Base-by-base conservation (phyloP, 2,113 vertebrate genomes). In the Microcebus ravelobensis region DNA sequence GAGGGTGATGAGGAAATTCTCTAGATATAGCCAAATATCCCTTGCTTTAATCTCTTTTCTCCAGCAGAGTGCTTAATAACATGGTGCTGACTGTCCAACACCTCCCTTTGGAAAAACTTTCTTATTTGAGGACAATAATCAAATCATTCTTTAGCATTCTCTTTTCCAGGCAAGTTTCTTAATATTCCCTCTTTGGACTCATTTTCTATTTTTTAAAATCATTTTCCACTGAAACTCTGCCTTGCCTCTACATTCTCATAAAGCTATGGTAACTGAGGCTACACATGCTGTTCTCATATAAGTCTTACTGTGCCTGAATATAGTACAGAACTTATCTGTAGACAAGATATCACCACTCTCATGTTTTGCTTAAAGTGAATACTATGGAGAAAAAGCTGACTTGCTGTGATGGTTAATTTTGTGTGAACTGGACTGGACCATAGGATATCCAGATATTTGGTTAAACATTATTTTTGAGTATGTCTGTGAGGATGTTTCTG, bases 131-230 rank as follows among this genome's bases (percentile, higher is more conserved):
- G 8, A 68, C 0, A 15, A 25, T 85, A 74, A 90, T 73, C 13
- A 83, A 90, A 87, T 52, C 31, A 55, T 90, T 77, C 29, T 84
- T 84, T 89, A 55, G n/a, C 10, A 73, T 86, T 94, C 52, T 93
- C 12, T 90, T 52, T 89, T 6, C 14, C 9, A 31, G 42, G 0
- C 5, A 83, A 36, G 3, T 67, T 55, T 12, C 25, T 96, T 94
- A 86, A 71, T 82, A 79, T 67, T 97, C 61, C 39, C 11, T 80
- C 10, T 74, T 84, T 87, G 59, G 50, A 52, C 34, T 15, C 5
- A 34, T 91, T 90, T 94, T 89, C 7, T 55, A 20, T 91, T 36
- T 71, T 23, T 45, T 84, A 57, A 55, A 55, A 79, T 63, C 4
- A 63, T 36, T 87, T n/a, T 71, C 55, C 14, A 13, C 3, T 39